A percentile compares a stretch with the other conserved stretches of the same genome.
Conservation (phyloP, 2,113 vertebrate species). For the Carassius auratus region DNA sequence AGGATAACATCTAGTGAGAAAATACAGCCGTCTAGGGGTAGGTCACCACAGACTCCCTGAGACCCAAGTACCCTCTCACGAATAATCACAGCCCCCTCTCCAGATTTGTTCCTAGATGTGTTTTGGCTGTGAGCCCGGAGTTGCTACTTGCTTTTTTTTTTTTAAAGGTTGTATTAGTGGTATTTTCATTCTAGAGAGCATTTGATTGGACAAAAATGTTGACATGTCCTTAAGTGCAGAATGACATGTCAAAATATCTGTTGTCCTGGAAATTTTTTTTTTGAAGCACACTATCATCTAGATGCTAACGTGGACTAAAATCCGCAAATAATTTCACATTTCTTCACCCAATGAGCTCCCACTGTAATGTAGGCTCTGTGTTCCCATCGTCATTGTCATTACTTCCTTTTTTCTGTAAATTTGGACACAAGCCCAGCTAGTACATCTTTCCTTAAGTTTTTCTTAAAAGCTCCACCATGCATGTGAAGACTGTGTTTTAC, state of each 20-base stretch:
- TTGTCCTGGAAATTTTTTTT: neutral
- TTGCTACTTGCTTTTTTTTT: neutral
- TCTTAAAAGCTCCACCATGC: neutral
- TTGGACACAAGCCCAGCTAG: neutral
- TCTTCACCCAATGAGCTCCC: neutral
- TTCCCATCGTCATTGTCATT: neutral
- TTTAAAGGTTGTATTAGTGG: neutral
- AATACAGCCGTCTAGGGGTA: slow-evolving; percentile 92
- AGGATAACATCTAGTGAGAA: slow-evolving; percentile 94
- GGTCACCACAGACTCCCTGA: slow-evolving; percentile 65
- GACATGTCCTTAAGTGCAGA: neutral
- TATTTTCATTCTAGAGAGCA: neutral
- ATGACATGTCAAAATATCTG: neutral
- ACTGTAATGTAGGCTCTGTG: neutral
- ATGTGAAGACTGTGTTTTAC: neutral
- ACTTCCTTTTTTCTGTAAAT: neutral
- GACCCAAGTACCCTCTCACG: neutral
- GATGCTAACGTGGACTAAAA: neutral
- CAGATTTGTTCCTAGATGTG: no score
- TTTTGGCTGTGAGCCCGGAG: neutral
- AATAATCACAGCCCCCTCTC: neutral
- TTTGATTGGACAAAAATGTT: neutral
- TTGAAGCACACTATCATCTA: no score
- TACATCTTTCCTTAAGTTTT: neutral
- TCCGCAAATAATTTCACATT: neutral